Conservation (phyloP, 2,888 invertebrate species). For the Isotomurus palustris region DNA sequence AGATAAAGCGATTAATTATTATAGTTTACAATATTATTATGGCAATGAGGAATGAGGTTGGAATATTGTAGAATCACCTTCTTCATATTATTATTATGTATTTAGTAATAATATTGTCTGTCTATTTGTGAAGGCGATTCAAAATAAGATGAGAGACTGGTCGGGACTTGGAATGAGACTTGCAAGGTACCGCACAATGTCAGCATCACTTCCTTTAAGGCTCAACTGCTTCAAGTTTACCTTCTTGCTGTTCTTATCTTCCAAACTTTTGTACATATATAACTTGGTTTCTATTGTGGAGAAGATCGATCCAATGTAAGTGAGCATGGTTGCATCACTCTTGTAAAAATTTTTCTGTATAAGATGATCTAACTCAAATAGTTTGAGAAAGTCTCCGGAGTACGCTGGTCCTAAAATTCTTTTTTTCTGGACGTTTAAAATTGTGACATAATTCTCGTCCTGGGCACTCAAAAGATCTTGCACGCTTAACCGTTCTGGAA, state of each 20-base stretch:
- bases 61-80: too few relatives aligned
- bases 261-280: constrained; percentile 41
- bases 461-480: constrained; percentile 48
- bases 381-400: constrained; percentile 33
- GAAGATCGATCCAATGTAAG: constrained; percentile 44
- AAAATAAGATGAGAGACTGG: too few relatives aligned
- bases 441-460: constrained; percentile 41
- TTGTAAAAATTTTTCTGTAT: constrained; percentile 25
- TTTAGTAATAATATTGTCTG: too few relatives aligned
- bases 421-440: constrained; percentile 35
- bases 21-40: too few relatives aligned
- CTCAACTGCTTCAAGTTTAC: constrained; percentile 28
- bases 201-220: constrained; percentile 35
- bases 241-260: constrained; percentile 11
- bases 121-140: too few relatives aligned
- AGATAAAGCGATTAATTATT: too few relatives aligned
- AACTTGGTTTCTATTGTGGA: constrained; percentile 44
- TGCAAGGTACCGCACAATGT: constrained; percentile 40
- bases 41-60: too few relatives aligned
- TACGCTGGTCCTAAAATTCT: constrained; percentile 41
- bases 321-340: constrained; percentile 42
- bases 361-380: constrained; percentile 29
- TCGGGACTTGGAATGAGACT: constrained; percentile 29
- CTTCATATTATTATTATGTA: too few relatives aligned
- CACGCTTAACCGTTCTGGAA: constrained; percentile 48